phyloP scores from a whole-genome alignment of 2,797 vertebrate genomes.

The Poeciliopsis paucimaculata region DNA sequence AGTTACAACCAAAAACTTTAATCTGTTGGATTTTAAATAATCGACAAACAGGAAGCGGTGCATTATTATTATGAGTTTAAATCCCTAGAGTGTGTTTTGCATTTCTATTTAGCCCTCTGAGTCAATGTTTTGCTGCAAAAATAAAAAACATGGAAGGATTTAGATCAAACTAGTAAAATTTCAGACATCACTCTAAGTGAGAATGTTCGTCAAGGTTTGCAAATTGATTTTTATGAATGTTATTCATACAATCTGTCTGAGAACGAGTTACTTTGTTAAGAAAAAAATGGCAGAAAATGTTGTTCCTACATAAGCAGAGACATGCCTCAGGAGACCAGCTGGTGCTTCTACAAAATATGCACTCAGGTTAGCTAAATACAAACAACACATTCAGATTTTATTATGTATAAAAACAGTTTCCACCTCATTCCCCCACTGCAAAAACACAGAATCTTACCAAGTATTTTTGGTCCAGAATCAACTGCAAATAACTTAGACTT shows the following conservation, averaged over 20 bases:
- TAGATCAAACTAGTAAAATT: not conserved
- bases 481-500: too few species aligned
- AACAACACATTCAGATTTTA: not conserved
- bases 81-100: not conserved
- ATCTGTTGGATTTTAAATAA: not conserved
- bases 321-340: not conserved
- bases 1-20: not conserved
- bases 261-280: not conserved
- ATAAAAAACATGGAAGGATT: not conserved
- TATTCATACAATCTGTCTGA: not conserved
- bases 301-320: not conserved
- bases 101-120: not conserved
- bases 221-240: not conserved
- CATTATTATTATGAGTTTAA: not conserved
- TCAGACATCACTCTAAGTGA: not conserved
- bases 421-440: too few species aligned
- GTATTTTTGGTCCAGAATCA: too few species aligned
- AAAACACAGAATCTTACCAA: too few species aligned
- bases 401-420: not conserved
- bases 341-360: not conserved
- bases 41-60: not conserved
- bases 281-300: not conserved
- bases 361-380: not conserved
- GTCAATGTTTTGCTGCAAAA: not conserved
- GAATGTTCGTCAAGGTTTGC: not conserved